Evolutionary conservation across 2,888 invertebrate species (phyloP).

Genomic region (Punctoribates punctum): DNA sequence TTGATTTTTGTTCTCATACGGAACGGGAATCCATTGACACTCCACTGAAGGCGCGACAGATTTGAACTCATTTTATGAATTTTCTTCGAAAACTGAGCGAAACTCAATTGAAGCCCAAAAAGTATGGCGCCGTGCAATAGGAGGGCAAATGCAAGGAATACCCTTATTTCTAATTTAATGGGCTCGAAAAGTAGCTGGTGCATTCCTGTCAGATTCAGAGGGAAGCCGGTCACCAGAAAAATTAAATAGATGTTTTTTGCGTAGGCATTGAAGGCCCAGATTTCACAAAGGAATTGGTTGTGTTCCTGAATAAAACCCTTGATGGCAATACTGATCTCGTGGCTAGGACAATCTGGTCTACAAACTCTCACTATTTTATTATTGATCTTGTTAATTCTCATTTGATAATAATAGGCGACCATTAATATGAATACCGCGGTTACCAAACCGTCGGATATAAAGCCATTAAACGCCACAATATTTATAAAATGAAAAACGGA

Average conservation of each 20-base stretch:
- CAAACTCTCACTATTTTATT: not conserved
- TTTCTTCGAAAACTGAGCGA: not conserved
- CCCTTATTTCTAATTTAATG: not conserved
- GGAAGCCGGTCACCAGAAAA: not conserved
- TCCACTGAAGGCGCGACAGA: slow-evolving; percentile 4
- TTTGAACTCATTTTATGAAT: not conserved
- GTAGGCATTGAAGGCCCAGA: too few relatives aligned
- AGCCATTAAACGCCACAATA: too few relatives aligned
- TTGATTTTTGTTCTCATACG: not conserved
- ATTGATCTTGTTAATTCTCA: not conserved
- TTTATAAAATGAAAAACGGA: not conserved
- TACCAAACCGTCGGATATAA: not conserved
- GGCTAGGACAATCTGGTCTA: not conserved
- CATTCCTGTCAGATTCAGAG: not conserved
- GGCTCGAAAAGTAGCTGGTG: not conserved
- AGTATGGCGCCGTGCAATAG: not conserved
- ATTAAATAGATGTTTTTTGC: too few relatives aligned
- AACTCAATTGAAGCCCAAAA: not conserved
- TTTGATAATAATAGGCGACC: not conserved
- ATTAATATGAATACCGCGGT: not conserved
- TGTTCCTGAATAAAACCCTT: not conserved
- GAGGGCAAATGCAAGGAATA: too few relatives aligned
- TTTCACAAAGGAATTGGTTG: not conserved
- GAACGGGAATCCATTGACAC: not conserved
- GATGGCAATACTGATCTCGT: not conserved